These are phyloP conservation scores for Athalia cordata DNA, from an alignment of 2,888 invertebrate genomes.

Conservation along the genomic window DNA sequence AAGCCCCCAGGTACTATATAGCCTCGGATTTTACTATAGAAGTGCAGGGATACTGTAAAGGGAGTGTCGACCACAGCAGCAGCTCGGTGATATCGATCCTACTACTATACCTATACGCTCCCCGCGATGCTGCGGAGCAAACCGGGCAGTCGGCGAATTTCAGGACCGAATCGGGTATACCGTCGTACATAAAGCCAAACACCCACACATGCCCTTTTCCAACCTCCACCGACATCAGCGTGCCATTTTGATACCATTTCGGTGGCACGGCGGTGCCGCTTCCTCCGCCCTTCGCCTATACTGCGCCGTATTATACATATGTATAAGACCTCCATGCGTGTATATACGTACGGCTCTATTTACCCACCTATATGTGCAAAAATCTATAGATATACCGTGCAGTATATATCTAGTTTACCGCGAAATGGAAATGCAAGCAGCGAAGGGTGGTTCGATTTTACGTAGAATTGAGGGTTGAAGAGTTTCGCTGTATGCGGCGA, in stretches of 20 bases:
- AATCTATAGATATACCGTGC: not conserved
- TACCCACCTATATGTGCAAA: not conserved
- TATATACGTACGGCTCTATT: not conserved
- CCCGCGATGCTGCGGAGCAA: constrained; percentile 27
- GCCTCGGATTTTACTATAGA: not conserved
- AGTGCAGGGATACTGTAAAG: not conserved
- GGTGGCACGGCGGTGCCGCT: not conserved
- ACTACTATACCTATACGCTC: constrained; percentile 15
- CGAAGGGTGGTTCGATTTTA: not conserved
- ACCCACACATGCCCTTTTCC: not conserved
- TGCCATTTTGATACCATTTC: constrained; percentile 27
- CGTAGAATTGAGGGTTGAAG: constrained; percentile 42
- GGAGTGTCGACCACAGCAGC: constrained; percentile 21
- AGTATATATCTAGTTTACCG: constrained; percentile 7
- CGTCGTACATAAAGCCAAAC: not conserved
- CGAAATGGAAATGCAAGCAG: constrained; percentile 32
- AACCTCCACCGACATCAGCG: constrained; percentile 2
- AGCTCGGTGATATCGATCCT: not conserved
- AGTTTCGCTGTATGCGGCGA: constrained; percentile 35
- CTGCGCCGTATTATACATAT: too few species aligned
- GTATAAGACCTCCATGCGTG: not conserved
- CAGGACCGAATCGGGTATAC: constrained; percentile 18
- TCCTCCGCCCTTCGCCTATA: constrained; percentile 1
- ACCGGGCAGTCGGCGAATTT: constrained; percentile 34
- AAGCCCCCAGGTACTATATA: not conserved